Conservation (phyloP, 2,113 vertebrate genomes). For the Gymnarchus niloticus region DNA sequence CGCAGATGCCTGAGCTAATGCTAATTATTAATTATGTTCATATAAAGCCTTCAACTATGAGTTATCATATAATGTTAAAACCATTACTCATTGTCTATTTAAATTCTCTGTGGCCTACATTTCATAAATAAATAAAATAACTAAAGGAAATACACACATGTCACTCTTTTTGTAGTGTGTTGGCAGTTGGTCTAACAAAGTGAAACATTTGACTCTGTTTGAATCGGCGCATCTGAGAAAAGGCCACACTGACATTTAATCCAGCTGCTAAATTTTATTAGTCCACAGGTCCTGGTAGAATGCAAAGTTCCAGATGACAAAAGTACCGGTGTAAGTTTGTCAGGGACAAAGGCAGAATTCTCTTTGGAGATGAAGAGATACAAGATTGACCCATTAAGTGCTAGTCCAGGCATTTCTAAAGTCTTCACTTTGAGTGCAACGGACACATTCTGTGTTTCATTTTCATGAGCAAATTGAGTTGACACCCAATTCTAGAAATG, state of each 20-base stretch:
- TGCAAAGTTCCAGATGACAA: conserved; percentile 22
- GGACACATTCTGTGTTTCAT: not conserved
- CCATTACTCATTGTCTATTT: not conserved
- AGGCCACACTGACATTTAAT: conserved; percentile 59
- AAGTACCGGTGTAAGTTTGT: conserved; percentile 19
- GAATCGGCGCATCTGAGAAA: conserved; percentile 49
- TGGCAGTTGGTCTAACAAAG: conserved; percentile 34
- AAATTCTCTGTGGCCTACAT: not conserved
- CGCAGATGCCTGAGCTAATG: not conserved
- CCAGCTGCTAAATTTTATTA: conserved; percentile 56
- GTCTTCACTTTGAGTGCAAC: not conserved
- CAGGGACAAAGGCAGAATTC: conserved; percentile 14
- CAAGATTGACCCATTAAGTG: not conserved
- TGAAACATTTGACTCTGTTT: conserved; percentile 51
- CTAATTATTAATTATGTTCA: not conserved
- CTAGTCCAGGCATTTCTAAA: not conserved
- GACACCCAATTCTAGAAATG: conserved; percentile 3
- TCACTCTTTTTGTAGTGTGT: not conserved
- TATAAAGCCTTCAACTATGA: not conserved
- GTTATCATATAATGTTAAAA: not conserved
- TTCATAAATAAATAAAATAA: not conserved
- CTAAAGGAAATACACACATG: not conserved
- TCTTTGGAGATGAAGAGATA: not conserved
- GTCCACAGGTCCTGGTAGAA: conserved; percentile 14
- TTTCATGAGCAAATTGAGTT: not conserved